These are phyloP conservation scores for Prosapia bicincta DNA, from an alignment of 2,888 invertebrate genomes.

Conservation along the genomic window DNA sequence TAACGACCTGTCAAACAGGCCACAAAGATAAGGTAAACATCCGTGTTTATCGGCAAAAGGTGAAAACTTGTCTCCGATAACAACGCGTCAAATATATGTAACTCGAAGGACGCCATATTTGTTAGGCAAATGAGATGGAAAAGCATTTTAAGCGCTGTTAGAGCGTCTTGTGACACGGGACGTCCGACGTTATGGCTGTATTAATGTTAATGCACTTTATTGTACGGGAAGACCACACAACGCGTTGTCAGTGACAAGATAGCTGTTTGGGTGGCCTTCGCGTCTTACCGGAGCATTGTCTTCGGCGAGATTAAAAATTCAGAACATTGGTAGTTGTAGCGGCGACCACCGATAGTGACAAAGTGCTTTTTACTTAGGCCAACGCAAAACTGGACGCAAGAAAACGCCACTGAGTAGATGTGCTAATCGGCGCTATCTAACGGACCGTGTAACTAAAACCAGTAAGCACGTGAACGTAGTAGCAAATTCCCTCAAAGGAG, in stretches of 20 bases:
- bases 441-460: too few relatives aligned
- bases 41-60: neutral
- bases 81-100: neutral
- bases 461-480: too few relatives aligned
- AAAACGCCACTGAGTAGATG: too few relatives aligned
- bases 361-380: too few relatives aligned
- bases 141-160: neutral
- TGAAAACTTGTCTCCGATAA: neutral
- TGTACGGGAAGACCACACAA: neutral
- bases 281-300: too few relatives aligned
- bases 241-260: neutral
- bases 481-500: too few relatives aligned
- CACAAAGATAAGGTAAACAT: neutral
- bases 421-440: too few relatives aligned
- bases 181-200: neutral
- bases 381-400: too few relatives aligned
- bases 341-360: too few relatives aligned
- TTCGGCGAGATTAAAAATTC: too few relatives aligned
- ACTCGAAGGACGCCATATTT: neutral
- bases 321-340: too few relatives aligned
- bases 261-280: neutral
- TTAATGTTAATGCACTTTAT: neutral
- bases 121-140: constrained; percentile 1
- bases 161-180: neutral
- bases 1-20: neutral